Percentiles rank a stretch among this genome's conserved stretches.
Conservation (phyloP, 2,113 vertebrate genomes). For the Phoxinus phoxinus region DNA sequence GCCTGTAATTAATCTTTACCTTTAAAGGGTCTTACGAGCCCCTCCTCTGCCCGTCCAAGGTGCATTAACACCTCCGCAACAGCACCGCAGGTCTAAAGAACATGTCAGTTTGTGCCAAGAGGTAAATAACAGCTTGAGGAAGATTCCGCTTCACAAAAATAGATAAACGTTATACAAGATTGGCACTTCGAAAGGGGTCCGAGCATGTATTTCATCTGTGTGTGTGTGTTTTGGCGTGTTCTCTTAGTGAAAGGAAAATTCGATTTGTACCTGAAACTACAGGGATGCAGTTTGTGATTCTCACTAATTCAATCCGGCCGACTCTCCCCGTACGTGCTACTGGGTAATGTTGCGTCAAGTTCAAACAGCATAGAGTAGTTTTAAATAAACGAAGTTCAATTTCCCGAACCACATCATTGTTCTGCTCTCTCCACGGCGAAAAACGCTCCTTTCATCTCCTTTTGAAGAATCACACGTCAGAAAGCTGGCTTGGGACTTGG, state of each 20-base stretch:
- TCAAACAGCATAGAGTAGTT: slow-evolving; percentile 64
- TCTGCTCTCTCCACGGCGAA: slow-evolving; percentile 3
- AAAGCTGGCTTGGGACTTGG: slow-evolving; percentile 28
- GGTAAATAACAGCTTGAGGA: slow-evolving; percentile 34
- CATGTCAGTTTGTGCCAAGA: slow-evolving; percentile 23
- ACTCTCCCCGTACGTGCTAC: neutral
- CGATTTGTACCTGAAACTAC: slow-evolving; percentile 43
- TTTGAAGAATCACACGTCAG: slow-evolving; percentile 32
- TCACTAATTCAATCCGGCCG: slow-evolving; percentile 44
- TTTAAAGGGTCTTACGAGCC: slow-evolving; percentile 25
- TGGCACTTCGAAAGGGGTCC: neutral
- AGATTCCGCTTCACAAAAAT: slow-evolving; percentile 46
- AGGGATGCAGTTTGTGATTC: slow-evolving; percentile 50
- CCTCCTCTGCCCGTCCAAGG: neutral
- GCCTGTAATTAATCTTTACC: slow-evolving; percentile 70
- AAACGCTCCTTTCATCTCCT: slow-evolving; percentile 58
- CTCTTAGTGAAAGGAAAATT: slow-evolving; percentile 54
- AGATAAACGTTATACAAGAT: neutral
- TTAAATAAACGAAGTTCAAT: slow-evolving; percentile 60
- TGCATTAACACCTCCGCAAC: slow-evolving; percentile 56
- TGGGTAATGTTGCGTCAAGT: slow-evolving; percentile 37
- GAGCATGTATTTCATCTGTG: slow-evolving; percentile 4
- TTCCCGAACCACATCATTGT: slow-evolving; percentile 40
- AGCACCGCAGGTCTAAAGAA: slow-evolving; percentile 29
- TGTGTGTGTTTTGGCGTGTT: slow-evolving; percentile 43